Base-by-base conservation (phyloP, 2,113 vertebrate species). In the Neotoma lepida region DNA sequence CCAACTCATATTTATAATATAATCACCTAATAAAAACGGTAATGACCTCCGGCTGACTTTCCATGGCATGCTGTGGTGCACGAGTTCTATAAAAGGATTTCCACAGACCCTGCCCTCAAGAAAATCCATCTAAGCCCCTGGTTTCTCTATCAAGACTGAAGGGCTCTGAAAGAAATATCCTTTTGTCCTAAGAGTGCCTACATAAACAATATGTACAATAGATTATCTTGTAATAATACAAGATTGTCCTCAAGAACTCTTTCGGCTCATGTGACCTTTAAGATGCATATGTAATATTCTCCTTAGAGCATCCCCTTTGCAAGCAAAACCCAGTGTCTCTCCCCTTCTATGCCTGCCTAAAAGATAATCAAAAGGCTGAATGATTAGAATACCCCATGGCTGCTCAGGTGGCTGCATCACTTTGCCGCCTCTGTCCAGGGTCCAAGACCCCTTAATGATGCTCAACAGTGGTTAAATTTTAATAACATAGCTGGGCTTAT, bases 311-410 rank as follows among this genome's bases (percentile, higher is more conserved):
- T 68, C 54, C 61, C 17, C 58, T 56, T 86, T 95, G 93, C 68
- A 95, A 91, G 78, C 94, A 95, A 7, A 85, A 97, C 91, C 58
- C 41, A 56, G 58, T 94, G 92, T 97, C 87, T 96, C 97, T 96
- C 94, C 93, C 90, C 68, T 96, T 74, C 89, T 86, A 46, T 81
- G 73, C 86, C 80, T 85, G 95, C 85, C 94, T 97, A 91, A 66
- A 98, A 98, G 97, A 98, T 91, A 97, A 98, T 97, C 98, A 97
- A 95, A 22, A 28, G 91, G 82, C 63, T 77, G 90, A 90, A 88
- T 84, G 85, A 95, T 18, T 33, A 90, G 71, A 96, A 96, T 74
- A 77, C 35, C 96, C 39, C 63, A 88, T 88, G 94, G 87, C 90
- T 93, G 92, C 39, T 96, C 93, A 94, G 39, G 81, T 26, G 9